phyloP scores from a whole-genome alignment of 2,113 vertebrate genomes.

The Nematolebias whitei region DNA sequence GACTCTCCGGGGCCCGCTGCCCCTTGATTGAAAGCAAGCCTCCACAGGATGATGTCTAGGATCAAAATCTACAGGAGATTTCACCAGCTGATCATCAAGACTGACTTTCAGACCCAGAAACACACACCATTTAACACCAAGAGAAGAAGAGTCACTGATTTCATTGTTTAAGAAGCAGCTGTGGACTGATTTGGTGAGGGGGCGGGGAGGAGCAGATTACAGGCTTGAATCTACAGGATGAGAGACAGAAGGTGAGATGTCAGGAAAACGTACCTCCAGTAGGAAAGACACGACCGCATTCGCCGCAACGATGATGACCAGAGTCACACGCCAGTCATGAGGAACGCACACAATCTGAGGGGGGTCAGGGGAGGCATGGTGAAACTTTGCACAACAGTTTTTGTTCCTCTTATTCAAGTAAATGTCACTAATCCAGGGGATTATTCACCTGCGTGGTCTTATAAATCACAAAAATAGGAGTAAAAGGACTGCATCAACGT shows the following conservation, averaged over 20 bases:
- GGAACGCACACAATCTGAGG: constrained; percentile 92
- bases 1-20: constrained; percentile 73
- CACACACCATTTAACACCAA: constrained; percentile 22
- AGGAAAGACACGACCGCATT: constrained; percentile 85
- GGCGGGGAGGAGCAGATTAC: constrained; percentile 28
- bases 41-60: constrained; percentile 97
- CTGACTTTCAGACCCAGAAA: constrained; percentile 40
- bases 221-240: neutral
- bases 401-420: neutral
- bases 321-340: constrained; percentile 85
- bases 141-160: constrained; percentile 19
- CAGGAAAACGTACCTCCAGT: constrained; percentile 85
- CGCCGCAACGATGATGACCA: constrained; percentile 84
- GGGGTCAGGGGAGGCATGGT: constrained; percentile 8
- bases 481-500: neutral
- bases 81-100: constrained; percentile 72
- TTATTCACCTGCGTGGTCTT: neutral
- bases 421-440: neutral
- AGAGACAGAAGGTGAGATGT: constrained; percentile 12
- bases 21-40: constrained; percentile 91
- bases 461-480: neutral
- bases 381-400: neutral
- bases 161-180: constrained; percentile 1
- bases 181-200: neutral
- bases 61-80: constrained; percentile 92